A percentile compares a stretch with the other conserved stretches of the same genome.
These are phyloP conservation scores for Acridotheres tristis DNA, from an alignment of 2,797 vertebrate species.

Conservation along the genomic window DNA sequence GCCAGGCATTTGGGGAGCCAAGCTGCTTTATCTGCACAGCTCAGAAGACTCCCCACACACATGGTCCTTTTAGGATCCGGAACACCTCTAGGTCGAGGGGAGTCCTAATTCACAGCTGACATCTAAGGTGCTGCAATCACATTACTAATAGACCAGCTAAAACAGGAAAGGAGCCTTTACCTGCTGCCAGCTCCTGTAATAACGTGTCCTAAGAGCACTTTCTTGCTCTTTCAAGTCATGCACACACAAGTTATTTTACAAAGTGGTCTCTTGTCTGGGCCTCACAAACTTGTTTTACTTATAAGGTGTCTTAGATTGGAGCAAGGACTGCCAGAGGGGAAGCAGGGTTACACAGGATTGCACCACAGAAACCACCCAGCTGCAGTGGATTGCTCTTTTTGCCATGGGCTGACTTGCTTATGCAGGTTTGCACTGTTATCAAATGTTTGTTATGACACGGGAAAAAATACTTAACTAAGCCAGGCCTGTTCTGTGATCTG, in stretches of 20 bases:
- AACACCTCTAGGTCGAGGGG: neutral
- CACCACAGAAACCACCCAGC: constrained; percentile 74
- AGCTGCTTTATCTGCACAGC: neutral
- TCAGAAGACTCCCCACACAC: neutral
- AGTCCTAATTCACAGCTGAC: neutral
- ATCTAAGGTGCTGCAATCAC: neutral
- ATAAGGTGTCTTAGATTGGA: constrained; percentile 58
- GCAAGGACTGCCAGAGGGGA: constrained; percentile 68
- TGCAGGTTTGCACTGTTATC: constrained; percentile 63
- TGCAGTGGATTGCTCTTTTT: constrained; percentile 68
- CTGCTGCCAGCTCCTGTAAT: constrained; percentile 56
- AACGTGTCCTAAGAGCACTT: constrained; percentile 39
- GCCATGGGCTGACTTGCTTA: constrained; percentile 67
- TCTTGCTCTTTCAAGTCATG: constrained; percentile 60
- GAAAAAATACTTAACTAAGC: neutral
- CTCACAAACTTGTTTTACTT: constrained; percentile 69
- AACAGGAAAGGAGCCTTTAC: constrained; percentile 25
- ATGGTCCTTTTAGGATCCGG: neutral
- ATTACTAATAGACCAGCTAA: neutral
- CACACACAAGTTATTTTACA: constrained; percentile 62
- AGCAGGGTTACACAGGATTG: constrained; percentile 53
- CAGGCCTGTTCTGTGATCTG: neutral
- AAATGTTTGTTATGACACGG: constrained; percentile 37
- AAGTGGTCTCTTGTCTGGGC: constrained; percentile 70
- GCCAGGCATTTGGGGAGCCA: neutral